Evolutionary conservation across 2,888 invertebrate genomes (phyloP).

Genomic region (Belgica antarctica): DNA sequence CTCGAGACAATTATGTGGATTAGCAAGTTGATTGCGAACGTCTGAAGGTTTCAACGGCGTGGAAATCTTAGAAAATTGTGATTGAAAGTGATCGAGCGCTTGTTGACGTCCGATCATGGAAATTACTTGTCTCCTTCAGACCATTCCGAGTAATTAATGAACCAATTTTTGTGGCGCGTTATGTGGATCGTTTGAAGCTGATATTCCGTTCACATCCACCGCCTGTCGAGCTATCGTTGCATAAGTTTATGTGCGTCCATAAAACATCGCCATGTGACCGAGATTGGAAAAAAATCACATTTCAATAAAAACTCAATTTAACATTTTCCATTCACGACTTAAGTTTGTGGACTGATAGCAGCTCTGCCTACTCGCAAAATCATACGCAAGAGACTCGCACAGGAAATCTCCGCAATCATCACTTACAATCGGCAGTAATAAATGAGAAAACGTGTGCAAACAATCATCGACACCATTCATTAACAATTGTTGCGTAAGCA

Average conservation of each 20-base stretch:
- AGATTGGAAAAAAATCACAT: constrained; percentile 8
- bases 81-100: neutral
- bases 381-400: constrained; percentile 1
- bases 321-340: neutral
- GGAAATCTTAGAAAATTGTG: neutral
- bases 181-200: neutral
- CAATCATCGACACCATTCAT: constrained; percentile 27
- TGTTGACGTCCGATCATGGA: neutral
- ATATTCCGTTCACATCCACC: neutral
- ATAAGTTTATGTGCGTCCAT: neutral
- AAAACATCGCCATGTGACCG: neutral
- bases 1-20: neutral
- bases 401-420: constrained; percentile 23
- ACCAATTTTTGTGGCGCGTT: neutral
- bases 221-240: neutral
- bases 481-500: constrained; percentile 1
- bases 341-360: neutral
- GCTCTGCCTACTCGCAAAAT: neutral
- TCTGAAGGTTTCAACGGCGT: constrained; percentile 4
- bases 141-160: constrained; percentile 20
- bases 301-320: constrained; percentile 10
- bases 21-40: constrained; percentile 3
- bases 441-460: constrained; percentile 27
- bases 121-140: neutral
- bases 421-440: neutral